Evolutionary conservation across 2,888 invertebrate genomes (phyloP), one percentile per base, ranked within the genome.

Genomic region (Chymomyza amoena): DNA sequence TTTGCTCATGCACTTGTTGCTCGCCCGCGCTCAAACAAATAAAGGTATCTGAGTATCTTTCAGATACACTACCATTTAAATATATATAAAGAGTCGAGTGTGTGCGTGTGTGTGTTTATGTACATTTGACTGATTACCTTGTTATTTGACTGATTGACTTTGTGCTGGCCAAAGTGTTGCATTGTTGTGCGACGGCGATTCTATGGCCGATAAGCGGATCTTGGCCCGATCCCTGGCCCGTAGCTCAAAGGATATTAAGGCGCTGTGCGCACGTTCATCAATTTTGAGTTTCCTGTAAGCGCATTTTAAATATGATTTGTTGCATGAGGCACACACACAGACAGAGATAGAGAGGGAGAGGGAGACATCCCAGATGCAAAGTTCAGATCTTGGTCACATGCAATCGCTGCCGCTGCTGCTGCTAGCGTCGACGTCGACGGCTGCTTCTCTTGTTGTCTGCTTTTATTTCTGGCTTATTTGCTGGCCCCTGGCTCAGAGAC

Each of bases 1-100:
- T 84, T 86, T 80, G 72, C 63, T 25, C 66, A 78, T 70, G 73
- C 79, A 80, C 87, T 81, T 81, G 83, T 83, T 73, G 72, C 60
- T 50, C 64, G 51, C 56, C 56, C 54, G 61, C 69, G 52, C 68
- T 4, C 7, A 18, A 9, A 16, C 16, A 18, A 54, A 54, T 54
- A 18, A 54, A 54, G 39, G 10, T 13, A n/a, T n/a, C n/a, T n/a
- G n/a, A n/a, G n/a, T n/a, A n/a, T n/a, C n/a, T n/a, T 13, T 3
- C 61, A 28, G 25, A 57, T n/a, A 56, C 7, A 5, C 39, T 45
- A 32, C 32, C 32, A 32, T n/a, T n/a, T n/a, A n/a, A n/a, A n/a
- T 7, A 32, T 32, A 7, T 45, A 45, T 10, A 45, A 32, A 32
- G 32, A 32, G 18, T 7, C 45, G 28, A 28, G 18, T 54, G 54